phyloP scores from a whole-genome alignment of 2,888 invertebrate genomes.

The Cetonia aurata region DNA sequence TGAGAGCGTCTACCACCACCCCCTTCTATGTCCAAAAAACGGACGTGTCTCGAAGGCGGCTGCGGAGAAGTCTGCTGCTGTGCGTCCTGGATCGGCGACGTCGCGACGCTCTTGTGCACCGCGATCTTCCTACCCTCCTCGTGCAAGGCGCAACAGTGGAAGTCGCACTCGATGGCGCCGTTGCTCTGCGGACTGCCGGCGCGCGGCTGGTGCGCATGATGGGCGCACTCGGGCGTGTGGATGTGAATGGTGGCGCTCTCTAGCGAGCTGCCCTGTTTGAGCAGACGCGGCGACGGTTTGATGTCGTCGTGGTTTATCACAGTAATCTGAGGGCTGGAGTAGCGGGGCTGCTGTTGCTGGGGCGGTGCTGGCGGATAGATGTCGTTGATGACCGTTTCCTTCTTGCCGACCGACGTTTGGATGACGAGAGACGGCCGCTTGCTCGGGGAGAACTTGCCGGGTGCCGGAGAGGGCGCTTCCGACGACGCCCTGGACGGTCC shows the following conservation, averaged over 20 bases:
- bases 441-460: slow-evolving; percentile 71
- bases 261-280: slow-evolving; percentile 73
- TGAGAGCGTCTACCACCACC: slow-evolving; percentile 60
- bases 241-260: slow-evolving; percentile 83
- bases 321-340: slow-evolving; percentile 87
- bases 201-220: slow-evolving; percentile 75
- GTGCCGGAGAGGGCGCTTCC: slow-evolving; percentile 68
- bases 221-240: slow-evolving; percentile 87
- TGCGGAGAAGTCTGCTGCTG: slow-evolving; percentile 67
- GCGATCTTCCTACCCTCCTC: slow-evolving; percentile 93
- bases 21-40: slow-evolving; percentile 85
- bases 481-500: slow-evolving; percentile 69
- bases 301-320: slow-evolving; percentile 94
- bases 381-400: slow-evolving; percentile 73
- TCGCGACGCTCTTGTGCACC: slow-evolving; percentile 92
- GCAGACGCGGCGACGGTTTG: slow-evolving; percentile 59
- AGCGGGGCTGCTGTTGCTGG: slow-evolving; percentile 57
- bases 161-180: slow-evolving; percentile 85
- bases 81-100: slow-evolving; percentile 90
- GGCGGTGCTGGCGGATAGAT: slow-evolving; percentile 59
- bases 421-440: slow-evolving; percentile 80
- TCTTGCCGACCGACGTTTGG: slow-evolving; percentile 71
- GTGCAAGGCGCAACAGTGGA: slow-evolving; percentile 95
- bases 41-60: slow-evolving; percentile 82
- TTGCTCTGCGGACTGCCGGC: slow-evolving; percentile 75